Percentiles rank a stretch among this genome's conserved stretches.
Evolutionary conservation across 2,113 vertebrate species (phyloP).

Genomic region (Tretioscincus oriximinensis): DNA sequence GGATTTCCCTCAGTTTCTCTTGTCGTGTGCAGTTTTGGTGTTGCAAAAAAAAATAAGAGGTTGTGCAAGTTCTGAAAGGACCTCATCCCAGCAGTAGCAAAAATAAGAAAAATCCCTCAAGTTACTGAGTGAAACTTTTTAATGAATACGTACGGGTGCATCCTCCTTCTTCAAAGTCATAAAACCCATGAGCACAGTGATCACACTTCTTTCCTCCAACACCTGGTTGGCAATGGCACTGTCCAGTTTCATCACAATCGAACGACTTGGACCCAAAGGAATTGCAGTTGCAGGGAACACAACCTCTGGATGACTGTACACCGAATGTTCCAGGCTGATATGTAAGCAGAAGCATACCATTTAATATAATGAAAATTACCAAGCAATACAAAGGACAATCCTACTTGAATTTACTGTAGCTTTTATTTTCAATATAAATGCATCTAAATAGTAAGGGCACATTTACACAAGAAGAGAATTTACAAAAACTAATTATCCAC

Average conservation of each 20-base stretch:
- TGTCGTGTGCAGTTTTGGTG: no score
- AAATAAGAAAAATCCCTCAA: not conserved
- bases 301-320: slow-evolving; percentile 77
- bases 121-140: not conserved
- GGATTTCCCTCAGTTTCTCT: no score
- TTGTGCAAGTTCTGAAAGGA: not conserved
- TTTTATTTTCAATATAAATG: not conserved
- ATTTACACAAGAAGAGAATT: no score
- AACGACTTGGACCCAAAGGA: slow-evolving; percentile 98
- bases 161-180: slow-evolving; percentile 95
- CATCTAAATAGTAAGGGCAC: not conserved
- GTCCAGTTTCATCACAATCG: slow-evolving; percentile 87
- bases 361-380: slow-evolving; percentile 6
- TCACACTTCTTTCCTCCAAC: slow-evolving; percentile 92
- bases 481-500: not conserved
- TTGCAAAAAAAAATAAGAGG: no score
- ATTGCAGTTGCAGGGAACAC: slow-evolving; percentile 92
- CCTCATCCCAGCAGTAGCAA: not conserved
- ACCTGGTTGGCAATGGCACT: slow-evolving; percentile 95
- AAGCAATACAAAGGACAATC: not conserved
- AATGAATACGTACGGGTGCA: slow-evolving; percentile 83
- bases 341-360: slow-evolving; percentile 22
- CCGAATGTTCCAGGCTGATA: slow-evolving; percentile 84
- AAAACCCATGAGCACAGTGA: slow-evolving; percentile 85
- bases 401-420: not conserved